A percentile compares a stretch with the other conserved stretches of the same genome.
Conservation (phyloP, 2,888 invertebrate species). For the Dolomedes plantarius region DNA sequence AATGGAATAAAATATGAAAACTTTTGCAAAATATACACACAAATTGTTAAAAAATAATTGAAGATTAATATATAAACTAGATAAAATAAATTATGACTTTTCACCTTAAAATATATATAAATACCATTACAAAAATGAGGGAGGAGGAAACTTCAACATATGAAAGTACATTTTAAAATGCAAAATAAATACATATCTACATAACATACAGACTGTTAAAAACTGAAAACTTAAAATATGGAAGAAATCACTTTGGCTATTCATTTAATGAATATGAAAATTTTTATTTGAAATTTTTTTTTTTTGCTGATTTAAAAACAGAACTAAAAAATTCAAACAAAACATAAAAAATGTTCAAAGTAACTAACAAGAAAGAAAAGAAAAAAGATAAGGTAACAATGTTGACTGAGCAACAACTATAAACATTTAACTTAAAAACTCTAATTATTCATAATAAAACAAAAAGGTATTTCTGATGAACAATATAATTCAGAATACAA, state of each 20-base stretch:
- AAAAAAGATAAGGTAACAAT: neutral
- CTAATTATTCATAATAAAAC: neutral
- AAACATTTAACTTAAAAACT: neutral
- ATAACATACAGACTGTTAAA: neutral
- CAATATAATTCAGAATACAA: neutral
- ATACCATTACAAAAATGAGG: no score
- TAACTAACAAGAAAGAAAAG: neutral
- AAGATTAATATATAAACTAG: no score
- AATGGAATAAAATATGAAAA: no score
- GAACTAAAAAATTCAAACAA: neutral
- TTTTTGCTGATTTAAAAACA: neutral
- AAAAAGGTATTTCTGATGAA: neutral
- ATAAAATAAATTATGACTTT: no score
- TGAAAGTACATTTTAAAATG: neutral
- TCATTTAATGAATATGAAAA: neutral
- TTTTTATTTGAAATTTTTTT: neutral
- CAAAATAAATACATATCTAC: neutral
- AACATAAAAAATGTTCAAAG: neutral
- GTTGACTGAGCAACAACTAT: neutral
- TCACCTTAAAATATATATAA: no score
- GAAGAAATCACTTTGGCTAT: neutral
- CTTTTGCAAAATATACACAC: no score
- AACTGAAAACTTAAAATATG: neutral
- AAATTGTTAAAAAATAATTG: no score
- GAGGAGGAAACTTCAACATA: neutral